phyloP scores from a whole-genome alignment of 2,113 vertebrate species.

The Sminthopsis crassicaudata region DNA sequence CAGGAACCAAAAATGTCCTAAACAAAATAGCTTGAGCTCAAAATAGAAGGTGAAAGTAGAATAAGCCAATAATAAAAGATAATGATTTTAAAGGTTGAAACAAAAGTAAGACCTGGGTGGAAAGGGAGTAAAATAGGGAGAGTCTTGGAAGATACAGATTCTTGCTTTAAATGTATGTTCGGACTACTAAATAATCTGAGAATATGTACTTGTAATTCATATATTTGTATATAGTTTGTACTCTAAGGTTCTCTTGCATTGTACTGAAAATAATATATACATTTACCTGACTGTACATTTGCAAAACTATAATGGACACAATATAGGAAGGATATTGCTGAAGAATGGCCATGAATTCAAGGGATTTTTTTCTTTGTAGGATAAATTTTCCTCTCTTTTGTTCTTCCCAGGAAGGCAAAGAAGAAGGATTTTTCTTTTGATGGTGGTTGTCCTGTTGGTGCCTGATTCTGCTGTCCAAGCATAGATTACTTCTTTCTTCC shows the following conservation, averaged over 20 bases:
- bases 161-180: neutral
- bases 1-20: neutral
- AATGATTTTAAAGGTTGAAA: neutral
- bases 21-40: neutral
- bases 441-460: neutral
- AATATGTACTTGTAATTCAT: too few relatives aligned
- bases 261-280: neutral
- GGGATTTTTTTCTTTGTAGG: neutral
- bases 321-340: neutral
- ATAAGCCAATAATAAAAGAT: neutral
- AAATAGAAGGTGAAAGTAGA: neutral
- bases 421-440: neutral
- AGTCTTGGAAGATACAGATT: neutral
- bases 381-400: neutral
- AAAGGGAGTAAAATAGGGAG: neutral
- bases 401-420: neutral
- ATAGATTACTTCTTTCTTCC: neutral
- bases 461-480: neutral
- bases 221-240: neutral
- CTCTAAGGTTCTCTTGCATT: neutral
- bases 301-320: neutral
- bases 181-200: too few relatives aligned
- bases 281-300: neutral
- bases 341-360: neutral
- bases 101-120: neutral